A percentile compares a stretch with the other conserved stretches of the same genome.
These are phyloP conservation scores for Protophormia terraenovae DNA, from an alignment of 2,888 invertebrate species.

Conservation along the genomic window DNA sequence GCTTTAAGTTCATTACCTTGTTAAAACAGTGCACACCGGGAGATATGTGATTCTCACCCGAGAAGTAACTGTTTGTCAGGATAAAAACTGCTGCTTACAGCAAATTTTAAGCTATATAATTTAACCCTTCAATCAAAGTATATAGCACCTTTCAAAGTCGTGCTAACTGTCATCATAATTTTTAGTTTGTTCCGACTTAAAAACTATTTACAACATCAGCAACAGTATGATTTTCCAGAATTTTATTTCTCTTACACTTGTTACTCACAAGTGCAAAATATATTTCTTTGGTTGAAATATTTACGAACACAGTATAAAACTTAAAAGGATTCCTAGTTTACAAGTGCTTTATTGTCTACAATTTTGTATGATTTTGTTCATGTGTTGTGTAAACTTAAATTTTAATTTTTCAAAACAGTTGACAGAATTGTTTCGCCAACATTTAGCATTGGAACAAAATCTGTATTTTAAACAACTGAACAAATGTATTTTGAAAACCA, in stretches of 20 bases:
- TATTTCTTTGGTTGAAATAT: background rate
- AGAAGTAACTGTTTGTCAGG: too few relatives aligned
- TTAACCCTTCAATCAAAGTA: too few relatives aligned
- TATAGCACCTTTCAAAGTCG: background rate
- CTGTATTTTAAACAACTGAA: too few relatives aligned
- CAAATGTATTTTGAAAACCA: too few relatives aligned
- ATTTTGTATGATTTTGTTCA: background rate
- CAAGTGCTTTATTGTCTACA: background rate
- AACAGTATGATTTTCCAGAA: background rate
- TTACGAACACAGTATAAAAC: background rate
- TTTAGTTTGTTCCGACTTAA: background rate
- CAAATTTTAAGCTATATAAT: too few relatives aligned
- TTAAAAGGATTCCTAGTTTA: background rate
- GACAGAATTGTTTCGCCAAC: background rate
- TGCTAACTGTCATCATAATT: background rate
- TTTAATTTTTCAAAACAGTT: background rate
- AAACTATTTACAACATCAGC: background rate
- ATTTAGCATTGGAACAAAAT: background rate
- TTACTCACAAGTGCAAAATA: background rate
- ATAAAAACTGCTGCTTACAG: too few relatives aligned
- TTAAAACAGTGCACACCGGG: too few relatives aligned
- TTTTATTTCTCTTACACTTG: background rate
- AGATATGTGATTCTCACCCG: too few relatives aligned
- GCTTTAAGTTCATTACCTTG: too few relatives aligned
- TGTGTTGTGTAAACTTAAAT: background rate